A percentile compares a stretch with the other conserved stretches of the same genome.
phyloP scores from a whole-genome alignment of 64 coral and sea anemone genomes.

The Cladopsammia gracilis region DNA sequence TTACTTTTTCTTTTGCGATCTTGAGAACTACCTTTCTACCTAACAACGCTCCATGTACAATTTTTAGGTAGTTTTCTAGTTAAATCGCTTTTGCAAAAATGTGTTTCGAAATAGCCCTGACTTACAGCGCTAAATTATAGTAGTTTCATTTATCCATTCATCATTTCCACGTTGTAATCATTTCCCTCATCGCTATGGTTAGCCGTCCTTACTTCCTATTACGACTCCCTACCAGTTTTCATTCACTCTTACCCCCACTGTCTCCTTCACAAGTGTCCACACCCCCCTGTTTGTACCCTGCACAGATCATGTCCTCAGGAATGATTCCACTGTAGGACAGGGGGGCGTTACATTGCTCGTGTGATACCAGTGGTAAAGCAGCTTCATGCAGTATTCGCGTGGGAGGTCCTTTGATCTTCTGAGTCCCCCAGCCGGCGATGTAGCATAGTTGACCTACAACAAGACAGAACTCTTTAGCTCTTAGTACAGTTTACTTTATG shows the following conservation, averaged over 20 bases:
- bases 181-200: too few relatives aligned
- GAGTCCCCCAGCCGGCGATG: constrained; percentile 94
- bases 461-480: not conserved
- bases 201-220: too few relatives aligned
- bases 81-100: too few relatives aligned
- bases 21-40: too few relatives aligned
- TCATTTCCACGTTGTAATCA: too few relatives aligned
- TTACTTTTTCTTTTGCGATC: too few relatives aligned
- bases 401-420: constrained; percentile 72
- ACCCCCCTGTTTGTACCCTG: constrained; percentile 88
- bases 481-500: not conserved
- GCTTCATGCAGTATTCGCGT: constrained; percentile 72
- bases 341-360: constrained; percentile 78
- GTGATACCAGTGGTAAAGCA: constrained; percentile 80
- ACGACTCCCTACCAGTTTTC: not conserved
- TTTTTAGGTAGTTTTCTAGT: too few relatives aligned
- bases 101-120: too few relatives aligned
- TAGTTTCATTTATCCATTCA: too few relatives aligned
- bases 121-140: too few relatives aligned
- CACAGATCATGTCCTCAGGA: constrained; percentile 87
- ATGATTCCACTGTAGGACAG: constrained; percentile 91
- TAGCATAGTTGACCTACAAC: constrained; percentile 86
- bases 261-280: constrained; percentile 96
- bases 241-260: constrained; percentile 80
- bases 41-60: too few relatives aligned